Conservation (phyloP, 2,888 invertebrate genomes). For the Altica lythri region DNA sequence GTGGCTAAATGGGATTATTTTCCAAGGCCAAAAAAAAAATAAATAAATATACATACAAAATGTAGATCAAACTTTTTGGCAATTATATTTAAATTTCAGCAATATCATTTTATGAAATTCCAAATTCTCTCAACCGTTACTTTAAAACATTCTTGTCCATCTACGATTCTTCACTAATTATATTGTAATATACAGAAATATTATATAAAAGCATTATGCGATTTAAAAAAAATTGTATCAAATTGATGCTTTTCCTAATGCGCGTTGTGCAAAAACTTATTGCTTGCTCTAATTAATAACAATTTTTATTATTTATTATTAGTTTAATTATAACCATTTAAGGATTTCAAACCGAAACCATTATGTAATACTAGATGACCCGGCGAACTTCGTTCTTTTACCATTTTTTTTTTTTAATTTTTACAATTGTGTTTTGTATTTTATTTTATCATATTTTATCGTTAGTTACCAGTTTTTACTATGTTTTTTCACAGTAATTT, state of each 20-base stretch:
- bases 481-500: no score
- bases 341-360: conserved; percentile 27
- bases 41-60: no score
- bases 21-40: no score
- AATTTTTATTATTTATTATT: conserved; percentile 32
- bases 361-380: no score
- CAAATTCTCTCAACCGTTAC: conserved; percentile 8
- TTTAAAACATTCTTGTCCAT: conserved; percentile 6
- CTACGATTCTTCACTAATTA: conserved; percentile 12
- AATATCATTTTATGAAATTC: no score
- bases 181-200: conserved; percentile 6
- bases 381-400: no score
- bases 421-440: background rate
- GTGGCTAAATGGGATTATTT: no score
- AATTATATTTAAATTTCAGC: no score
- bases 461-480: background rate
- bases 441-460: background rate
- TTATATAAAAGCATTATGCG: conserved; percentile 32
- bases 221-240: conserved; percentile 14
- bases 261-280: conserved; percentile 26
- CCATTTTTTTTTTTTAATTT: conserved; percentile 4
- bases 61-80: no score
- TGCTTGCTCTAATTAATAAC: conserved; percentile 38
- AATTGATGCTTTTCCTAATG: conserved; percentile 22
- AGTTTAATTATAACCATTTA: no score